Evolutionary conservation across 1,140 invertebrate genomes (phyloP), one percentile per base, ranked within the genome.

Genomic region (Cydia strobilella): DNA sequence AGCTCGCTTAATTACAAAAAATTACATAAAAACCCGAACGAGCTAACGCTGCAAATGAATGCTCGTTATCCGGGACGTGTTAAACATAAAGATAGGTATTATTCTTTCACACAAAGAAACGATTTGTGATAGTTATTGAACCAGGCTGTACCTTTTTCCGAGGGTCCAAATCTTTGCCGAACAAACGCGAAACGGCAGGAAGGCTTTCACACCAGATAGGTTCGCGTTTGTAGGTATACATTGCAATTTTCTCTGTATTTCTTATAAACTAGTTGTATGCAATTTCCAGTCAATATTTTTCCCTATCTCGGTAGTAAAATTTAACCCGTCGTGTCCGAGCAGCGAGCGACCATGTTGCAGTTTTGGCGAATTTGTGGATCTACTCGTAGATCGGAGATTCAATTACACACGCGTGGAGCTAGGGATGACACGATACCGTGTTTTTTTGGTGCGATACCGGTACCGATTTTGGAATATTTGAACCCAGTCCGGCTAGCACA

Each of bases 1-100:
- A 48, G 45, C 45, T 48, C 45, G 45, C 51, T 54, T 54, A 54
- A 54, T 54, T 54, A 54, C 51, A 54, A 54, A 54, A 54, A 54
- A 54, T 54, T n/a, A 54, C 51, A 54, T 18, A 54, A 20, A 54
- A 18, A 18, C 0, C 7, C 15, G 2, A 54, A 20, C 51, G 7
- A 54, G 51, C n/a, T 54, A 54, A 54, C 15, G 4, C 51, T n/a
- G 51, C 51, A 54, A 54, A 54, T 54, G 51, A 54, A 54, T 54
- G 7, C 3, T 54, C 51, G n/a, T 54, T 54, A 13, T 18, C n/a
- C 18, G 12, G 20, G 51, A 54, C n/a, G 7, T 0, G 51, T 6
- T n/a, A 54, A 54, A 18, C 4, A 54, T 54, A 54, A 18, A 54
- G 51, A 54, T 9, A 35, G 31, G 31, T 1, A 27, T 6, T 42